phyloP scores from a whole-genome alignment of 2,888 invertebrate genomes.

The Gastracanthus pulcherrimus region DNA sequence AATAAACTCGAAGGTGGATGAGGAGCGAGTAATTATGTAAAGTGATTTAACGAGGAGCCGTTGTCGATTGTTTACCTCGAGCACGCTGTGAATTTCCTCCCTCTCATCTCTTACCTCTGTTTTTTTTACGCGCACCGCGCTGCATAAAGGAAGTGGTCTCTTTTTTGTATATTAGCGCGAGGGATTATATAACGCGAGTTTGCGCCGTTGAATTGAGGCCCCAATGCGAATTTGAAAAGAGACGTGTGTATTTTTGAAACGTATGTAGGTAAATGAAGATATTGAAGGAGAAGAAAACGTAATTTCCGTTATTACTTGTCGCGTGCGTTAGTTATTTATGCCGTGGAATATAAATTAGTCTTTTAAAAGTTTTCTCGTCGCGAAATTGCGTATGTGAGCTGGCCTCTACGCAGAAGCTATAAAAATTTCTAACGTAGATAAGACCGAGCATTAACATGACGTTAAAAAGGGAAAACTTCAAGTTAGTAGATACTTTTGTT shows the following conservation, averaged over 20 bases:
- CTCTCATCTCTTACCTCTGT: no score
- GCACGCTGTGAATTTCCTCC: no score
- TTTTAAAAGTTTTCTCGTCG: not conserved
- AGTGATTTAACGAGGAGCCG: constrained; percentile 43
- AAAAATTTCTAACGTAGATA: constrained; percentile 15
- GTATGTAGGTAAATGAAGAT: not conserved
- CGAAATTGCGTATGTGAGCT: not conserved
- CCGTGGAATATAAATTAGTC: not conserved
- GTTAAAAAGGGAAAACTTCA: not conserved
- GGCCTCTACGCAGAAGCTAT: not conserved
- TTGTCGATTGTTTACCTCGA: constrained; percentile 27
- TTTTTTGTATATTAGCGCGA: not conserved
- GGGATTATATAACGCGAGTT: no score
- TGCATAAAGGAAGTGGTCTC: not conserved
- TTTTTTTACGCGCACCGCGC: not conserved
- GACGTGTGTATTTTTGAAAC: not conserved
- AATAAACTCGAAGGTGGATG: constrained; percentile 36
- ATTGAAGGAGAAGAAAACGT: not conserved
- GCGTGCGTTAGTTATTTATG: not conserved
- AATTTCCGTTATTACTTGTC: not conserved
- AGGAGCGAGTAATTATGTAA: constrained; percentile 46
- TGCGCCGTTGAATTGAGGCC: no score
- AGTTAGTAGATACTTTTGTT: not conserved
- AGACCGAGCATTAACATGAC: not conserved
- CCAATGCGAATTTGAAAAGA: no score